phyloP scores from a whole-genome alignment of 2,888 invertebrate genomes.

The Fabriciana adippe region DNA sequence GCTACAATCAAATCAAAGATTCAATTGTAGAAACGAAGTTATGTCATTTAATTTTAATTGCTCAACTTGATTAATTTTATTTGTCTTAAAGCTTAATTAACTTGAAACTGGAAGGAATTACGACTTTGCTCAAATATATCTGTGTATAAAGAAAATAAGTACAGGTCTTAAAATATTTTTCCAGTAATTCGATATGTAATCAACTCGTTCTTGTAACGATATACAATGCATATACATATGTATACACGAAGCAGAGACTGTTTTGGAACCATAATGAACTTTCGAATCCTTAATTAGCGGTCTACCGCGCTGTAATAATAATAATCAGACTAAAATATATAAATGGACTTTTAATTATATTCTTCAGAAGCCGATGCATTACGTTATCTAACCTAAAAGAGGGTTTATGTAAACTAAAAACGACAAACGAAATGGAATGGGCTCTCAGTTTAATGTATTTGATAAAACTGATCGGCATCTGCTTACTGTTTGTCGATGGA shows the following conservation, averaged over 20 bases:
- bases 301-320: conserved; percentile 54
- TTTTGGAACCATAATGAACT: conserved; percentile 40
- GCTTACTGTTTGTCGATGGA: conserved; percentile 68
- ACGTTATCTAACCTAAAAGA: conserved; percentile 70
- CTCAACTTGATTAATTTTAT: too few species aligned
- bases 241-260: conserved; percentile 24
- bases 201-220: conserved; percentile 39
- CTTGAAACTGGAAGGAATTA: too few species aligned
- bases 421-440: conserved; percentile 67
- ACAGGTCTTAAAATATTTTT: conserved; percentile 31
- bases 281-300: conserved; percentile 62
- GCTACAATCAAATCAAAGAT: too few species aligned
- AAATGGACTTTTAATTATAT: conserved; percentile 74
- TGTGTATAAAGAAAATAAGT: conserved; percentile 3
- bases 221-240: conserved; percentile 32
- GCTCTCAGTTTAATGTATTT: conserved; percentile 79
- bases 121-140: too few species aligned
- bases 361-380: conserved; percentile 71
- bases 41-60: too few species aligned
- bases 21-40: too few species aligned
- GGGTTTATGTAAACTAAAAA: conserved; percentile 66
- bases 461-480: conserved; percentile 80
- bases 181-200: conserved; percentile 36
- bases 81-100: too few species aligned
- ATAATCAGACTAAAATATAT: conserved; percentile 52